Conservation (phyloP, 1,140 invertebrate genomes). For the Pogonomyrmex californicus region DNA sequence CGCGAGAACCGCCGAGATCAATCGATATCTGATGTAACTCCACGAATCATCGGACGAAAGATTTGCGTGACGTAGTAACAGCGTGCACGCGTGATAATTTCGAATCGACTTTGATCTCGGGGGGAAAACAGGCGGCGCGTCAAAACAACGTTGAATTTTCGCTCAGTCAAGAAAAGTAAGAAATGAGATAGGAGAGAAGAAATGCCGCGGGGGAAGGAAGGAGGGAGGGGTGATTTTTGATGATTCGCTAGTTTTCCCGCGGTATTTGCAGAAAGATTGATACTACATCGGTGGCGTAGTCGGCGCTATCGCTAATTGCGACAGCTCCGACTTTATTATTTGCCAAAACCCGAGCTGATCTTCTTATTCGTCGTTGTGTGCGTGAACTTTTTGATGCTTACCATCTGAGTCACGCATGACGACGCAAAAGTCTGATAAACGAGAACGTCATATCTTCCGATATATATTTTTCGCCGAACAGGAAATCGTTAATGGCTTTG, state of each 20-base stretch:
- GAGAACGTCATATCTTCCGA: conserved; percentile 49
- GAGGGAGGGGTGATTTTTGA: background rate
- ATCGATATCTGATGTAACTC: background rate
- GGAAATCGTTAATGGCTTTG: conserved; percentile 47
- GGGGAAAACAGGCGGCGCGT: background rate
- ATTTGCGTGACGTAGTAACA: background rate
- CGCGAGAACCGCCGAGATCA: too few relatives aligned
- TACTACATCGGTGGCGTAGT: background rate
- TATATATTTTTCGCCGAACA: conserved; percentile 40
- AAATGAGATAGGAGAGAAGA: background rate
- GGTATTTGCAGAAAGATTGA: conserved; percentile 41
- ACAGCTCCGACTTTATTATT: conserved; percentile 27
- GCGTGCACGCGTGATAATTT: background rate
- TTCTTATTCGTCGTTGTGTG: background rate
- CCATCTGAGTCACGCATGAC: conserved; percentile 50
- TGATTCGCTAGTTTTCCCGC: conserved; percentile 4
- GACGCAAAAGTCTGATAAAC: conserved; percentile 55
- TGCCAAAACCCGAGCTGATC: conserved; percentile 2
- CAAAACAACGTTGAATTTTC: conserved; percentile 38
- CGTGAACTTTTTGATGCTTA: background rate
- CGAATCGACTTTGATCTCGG: conserved; percentile 27
- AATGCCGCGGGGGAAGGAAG: background rate
- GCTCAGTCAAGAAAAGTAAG: background rate
- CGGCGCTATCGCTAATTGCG: conserved; percentile 28
- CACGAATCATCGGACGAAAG: background rate